A percentile compares a stretch with the other conserved stretches of the same genome.
phyloP scores from a whole-genome alignment of 2,888 invertebrate species.

The Nomada hirtipes region DNA sequence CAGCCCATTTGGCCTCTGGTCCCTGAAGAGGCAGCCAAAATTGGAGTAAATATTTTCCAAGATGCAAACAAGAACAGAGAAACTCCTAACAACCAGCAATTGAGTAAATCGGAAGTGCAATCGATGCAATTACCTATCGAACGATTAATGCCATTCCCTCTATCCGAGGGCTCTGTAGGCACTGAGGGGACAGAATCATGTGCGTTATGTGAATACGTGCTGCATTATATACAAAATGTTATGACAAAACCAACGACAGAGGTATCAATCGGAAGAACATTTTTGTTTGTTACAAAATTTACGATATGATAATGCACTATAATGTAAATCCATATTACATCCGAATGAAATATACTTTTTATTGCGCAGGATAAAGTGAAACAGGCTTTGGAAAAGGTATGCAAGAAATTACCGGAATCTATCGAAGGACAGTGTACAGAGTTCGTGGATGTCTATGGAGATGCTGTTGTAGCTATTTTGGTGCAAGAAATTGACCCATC shows the following conservation, averaged over 20 bases:
- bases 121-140: conserved; percentile 85
- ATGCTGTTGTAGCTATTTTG: conserved; percentile 91
- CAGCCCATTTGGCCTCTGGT: conserved; percentile 88
- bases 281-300: not conserved
- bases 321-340: not conserved
- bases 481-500: conserved; percentile 92
- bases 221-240: conserved; percentile 91
- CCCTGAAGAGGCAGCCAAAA: conserved; percentile 79
- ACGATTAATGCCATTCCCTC: conserved; percentile 80
- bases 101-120: conserved; percentile 72
- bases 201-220: conserved; percentile 92
- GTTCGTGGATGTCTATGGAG: conserved; percentile 92
- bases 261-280: conserved; percentile 81
- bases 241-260: conserved; percentile 89
- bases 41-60: conserved; percentile 71
- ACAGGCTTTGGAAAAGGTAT: conserved; percentile 88
- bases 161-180: conserved; percentile 77
- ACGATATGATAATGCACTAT: not conserved
- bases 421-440: conserved; percentile 89
- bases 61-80: conserved; percentile 58
- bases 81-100: conserved; percentile 14
- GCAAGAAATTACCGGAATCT: conserved; percentile 88
- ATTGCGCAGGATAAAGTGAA: conserved; percentile 88
- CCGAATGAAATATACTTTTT: conserved; percentile 83
- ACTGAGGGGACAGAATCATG: conserved; percentile 86